Evolutionary conservation across 2,113 vertebrate genomes (phyloP).

Genomic region (Coreoperca whiteheadi): DNA sequence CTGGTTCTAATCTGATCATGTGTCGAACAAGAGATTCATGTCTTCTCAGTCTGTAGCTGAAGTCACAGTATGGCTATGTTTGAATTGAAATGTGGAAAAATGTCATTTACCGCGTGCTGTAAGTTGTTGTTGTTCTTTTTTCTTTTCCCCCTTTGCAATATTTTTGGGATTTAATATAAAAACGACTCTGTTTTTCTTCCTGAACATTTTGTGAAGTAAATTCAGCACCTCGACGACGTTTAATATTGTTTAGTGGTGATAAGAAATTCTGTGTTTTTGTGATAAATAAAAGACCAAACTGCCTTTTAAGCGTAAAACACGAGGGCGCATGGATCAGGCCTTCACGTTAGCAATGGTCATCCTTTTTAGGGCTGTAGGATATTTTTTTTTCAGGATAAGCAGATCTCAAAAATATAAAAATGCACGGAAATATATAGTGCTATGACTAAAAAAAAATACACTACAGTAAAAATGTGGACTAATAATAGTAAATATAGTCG

Average conservation of each 20-base stretch:
- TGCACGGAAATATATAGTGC: background rate
- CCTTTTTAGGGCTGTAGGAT: background rate
- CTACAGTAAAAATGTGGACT: background rate
- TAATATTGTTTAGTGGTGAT: background rate
- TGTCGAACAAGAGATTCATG: background rate
- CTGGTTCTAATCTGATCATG: background rate
- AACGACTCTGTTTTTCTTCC: background rate
- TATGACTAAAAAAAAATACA: background rate
- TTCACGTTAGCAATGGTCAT: background rate
- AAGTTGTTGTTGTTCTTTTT: too few species aligned
- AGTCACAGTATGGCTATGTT: background rate
- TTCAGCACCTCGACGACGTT: background rate
- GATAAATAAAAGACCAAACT: conserved; percentile 3
- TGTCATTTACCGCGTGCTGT: background rate
- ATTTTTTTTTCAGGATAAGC: background rate
- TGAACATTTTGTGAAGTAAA: background rate
- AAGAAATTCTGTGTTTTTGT: background rate
- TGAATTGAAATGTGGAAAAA: background rate
- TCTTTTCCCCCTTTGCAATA: background rate
- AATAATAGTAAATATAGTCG: background rate
- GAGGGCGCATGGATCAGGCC: background rate
- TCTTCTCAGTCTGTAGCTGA: background rate
- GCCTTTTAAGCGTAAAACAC: background rate
- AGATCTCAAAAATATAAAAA: background rate
- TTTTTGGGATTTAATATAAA: background rate